phyloP scores from a whole-genome alignment of 2,797 vertebrate genomes.

The Peromyscus nudipes region DNA sequence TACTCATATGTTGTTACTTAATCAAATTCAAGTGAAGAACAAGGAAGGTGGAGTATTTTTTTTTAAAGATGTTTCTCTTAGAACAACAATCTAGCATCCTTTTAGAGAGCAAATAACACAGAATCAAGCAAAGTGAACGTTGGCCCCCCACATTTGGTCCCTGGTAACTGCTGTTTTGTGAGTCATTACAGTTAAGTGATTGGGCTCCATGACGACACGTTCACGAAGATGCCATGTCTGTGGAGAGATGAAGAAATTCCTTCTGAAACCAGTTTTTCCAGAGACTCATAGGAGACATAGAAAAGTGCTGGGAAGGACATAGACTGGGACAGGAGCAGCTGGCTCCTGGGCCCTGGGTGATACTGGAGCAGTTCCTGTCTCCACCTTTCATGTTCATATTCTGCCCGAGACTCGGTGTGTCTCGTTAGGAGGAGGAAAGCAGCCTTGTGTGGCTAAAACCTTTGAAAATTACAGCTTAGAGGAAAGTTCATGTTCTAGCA shows the following conservation, averaged over 20 bases:
- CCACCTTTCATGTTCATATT: neutral
- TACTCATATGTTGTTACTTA: neutral
- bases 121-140: neutral
- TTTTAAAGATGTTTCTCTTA: neutral
- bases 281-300: neutral
- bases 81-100: neutral
- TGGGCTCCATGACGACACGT: neutral
- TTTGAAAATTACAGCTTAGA: slow-evolving; percentile 32
- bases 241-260: neutral
- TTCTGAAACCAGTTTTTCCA: slow-evolving; percentile 1
- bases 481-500: neutral
- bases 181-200: slow-evolving; percentile 14
- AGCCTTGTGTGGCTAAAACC: slow-evolving; percentile 23
- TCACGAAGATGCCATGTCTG: neutral
- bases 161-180: neutral
- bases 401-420: neutral
- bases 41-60: neutral
- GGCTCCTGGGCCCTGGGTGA: neutral
- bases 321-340: neutral
- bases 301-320: neutral
- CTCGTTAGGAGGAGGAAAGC: neutral
- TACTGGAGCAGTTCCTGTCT: neutral
- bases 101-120: slow-evolving; percentile 19
- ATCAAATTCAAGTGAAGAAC: slow-evolving; percentile 18
- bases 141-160: neutral